A percentile compares a stretch with the other conserved stretches of the same genome.
These are phyloP conservation scores for Pelagia noctiluca DNA, from an alignment of 30 jellyfish, hydroid and myxozoan species.

Conservation along the genomic window DNA sequence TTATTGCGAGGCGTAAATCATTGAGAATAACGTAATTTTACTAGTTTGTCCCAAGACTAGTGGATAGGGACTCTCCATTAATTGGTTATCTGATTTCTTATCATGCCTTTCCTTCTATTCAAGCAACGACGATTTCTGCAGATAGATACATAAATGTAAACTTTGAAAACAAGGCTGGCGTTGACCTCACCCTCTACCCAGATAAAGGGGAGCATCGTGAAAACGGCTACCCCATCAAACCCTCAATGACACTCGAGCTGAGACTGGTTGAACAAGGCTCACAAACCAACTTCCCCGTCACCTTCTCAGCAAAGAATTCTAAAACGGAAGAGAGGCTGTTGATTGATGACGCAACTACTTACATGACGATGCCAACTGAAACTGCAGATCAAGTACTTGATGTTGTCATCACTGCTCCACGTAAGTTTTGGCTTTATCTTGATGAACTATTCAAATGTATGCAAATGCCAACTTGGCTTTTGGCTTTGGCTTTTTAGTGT, in stretches of 20 bases:
- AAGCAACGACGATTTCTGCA: slow-evolving; percentile 92
- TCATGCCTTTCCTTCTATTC: background rate
- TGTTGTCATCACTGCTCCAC: slow-evolving; percentile 84
- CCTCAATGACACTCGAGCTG: slow-evolving; percentile 90
- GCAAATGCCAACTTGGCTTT: no score
- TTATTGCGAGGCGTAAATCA: no score
- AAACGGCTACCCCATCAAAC: slow-evolving; percentile 92
- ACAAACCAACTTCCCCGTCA: slow-evolving; percentile 97
- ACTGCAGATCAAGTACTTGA: slow-evolving; percentile 77
- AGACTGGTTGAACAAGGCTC: slow-evolving; percentile 97
- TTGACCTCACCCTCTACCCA: slow-evolving; percentile 80
- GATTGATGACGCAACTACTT: slow-evolving; percentile 85
- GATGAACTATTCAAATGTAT: no score
- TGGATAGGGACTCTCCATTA: no score
- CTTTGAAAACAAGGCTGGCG: slow-evolving; percentile 99
- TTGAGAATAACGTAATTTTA: no score
- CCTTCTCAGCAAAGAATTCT: slow-evolving; percentile 82
- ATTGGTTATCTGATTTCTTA: background rate
- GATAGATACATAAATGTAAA: slow-evolving; percentile 95
- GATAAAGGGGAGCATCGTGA: slow-evolving; percentile 97
- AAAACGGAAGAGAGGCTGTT: slow-evolving; percentile 65
- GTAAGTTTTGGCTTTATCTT: slow-evolving; percentile 55
- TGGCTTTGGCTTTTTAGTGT: no score
- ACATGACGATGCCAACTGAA: slow-evolving; percentile 94
- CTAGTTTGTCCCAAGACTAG: no score